Evolutionary conservation across 1,140 invertebrate species (phyloP).

Genomic region (Megalonaias nervosa): DNA sequence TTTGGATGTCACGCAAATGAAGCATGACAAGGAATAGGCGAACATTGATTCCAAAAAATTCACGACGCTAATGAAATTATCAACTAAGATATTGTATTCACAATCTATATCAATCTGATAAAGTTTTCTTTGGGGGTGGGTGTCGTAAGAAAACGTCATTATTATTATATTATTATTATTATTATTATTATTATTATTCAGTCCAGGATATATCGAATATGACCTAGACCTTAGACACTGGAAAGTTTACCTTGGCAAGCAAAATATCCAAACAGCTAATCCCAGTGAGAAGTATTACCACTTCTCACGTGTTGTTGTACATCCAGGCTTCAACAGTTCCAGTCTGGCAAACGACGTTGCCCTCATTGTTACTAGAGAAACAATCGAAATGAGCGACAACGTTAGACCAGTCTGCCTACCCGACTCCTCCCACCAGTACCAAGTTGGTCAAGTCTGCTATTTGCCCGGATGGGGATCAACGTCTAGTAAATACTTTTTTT

Average conservation of each 20-base stretch:
- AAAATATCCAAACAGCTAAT: slow-evolving; percentile 19
- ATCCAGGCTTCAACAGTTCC: slow-evolving; percentile 22
- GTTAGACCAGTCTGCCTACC: slow-evolving; percentile 19
- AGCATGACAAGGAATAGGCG: no score
- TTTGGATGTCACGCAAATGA: no score
- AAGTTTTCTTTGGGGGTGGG: no score
- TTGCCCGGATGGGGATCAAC: slow-evolving; percentile 25
- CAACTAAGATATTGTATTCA: no score
- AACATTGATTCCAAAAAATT: no score
- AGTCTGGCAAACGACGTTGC: slow-evolving; percentile 31
- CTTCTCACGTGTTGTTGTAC: slow-evolving; percentile 12
- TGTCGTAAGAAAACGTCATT: no score
- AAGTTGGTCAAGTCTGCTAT: slow-evolving; percentile 23
- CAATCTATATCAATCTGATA: no score
- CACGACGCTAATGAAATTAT: no score
- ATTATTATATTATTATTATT: no score
- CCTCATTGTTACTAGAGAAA: slow-evolving; percentile 7
- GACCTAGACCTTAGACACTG: slow-evolving; percentile 19
- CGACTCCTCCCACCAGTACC: slow-evolving; percentile 17
- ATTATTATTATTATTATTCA: no score
- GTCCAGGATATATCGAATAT: not conserved
- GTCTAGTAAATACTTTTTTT: not conserved
- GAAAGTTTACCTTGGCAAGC: slow-evolving; percentile 17
- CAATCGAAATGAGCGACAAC: slow-evolving; percentile 25
- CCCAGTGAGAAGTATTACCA: slow-evolving; percentile 28